phyloP scores from a whole-genome alignment of 2,113 vertebrate genomes.

The Sapayoa aenigma region DNA sequence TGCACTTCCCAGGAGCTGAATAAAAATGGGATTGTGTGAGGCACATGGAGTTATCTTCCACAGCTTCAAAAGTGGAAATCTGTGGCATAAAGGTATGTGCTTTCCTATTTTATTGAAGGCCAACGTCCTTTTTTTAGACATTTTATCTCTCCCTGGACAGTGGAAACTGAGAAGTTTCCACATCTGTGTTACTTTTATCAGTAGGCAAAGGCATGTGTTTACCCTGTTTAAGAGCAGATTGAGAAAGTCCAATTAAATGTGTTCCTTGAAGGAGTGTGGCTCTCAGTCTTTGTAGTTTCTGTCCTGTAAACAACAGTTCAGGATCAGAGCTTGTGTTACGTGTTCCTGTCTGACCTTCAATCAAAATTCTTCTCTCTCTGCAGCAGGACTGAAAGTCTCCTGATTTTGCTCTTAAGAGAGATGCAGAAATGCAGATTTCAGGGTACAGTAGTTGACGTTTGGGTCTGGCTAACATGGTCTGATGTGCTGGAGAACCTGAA shows the following conservation, averaged over 20 bases:
- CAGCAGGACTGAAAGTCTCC: background rate
- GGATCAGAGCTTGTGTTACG: background rate
- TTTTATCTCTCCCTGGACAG: background rate
- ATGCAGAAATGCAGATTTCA: background rate
- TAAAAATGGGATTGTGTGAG: background rate
- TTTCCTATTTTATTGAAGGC: background rate
- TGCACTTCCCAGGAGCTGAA: background rate
- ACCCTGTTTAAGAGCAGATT: background rate
- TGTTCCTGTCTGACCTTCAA: background rate
- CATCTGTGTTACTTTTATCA: background rate
- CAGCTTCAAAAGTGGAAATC: background rate
- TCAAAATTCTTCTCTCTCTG: background rate
- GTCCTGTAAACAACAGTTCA: background rate
- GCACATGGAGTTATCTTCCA: background rate
- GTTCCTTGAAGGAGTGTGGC: background rate
- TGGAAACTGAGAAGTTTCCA: background rate
- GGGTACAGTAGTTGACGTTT: background rate
- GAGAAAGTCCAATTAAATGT: background rate
- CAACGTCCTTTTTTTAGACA: background rate
- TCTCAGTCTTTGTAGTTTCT: background rate
- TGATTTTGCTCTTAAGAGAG: background rate
- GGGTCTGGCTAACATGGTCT: fast-evolving
- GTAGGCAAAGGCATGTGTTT: background rate
- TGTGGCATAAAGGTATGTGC: background rate
- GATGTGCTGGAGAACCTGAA: background rate